Conservation (phyloP, 2,113 vertebrate genomes). For the Gavialis gangeticus region DNA sequence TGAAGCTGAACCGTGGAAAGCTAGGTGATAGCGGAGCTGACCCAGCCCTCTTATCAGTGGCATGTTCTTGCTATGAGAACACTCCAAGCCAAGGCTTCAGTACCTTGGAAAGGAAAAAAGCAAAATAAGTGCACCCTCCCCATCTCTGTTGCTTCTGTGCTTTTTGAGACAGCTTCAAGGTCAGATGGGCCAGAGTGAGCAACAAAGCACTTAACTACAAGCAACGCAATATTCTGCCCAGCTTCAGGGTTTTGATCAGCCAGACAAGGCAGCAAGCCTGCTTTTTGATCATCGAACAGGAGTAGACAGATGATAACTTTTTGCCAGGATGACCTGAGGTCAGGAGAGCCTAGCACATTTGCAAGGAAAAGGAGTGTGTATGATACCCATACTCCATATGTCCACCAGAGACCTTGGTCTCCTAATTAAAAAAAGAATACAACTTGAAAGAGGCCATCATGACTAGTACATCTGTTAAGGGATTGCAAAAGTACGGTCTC, state of each 20-base stretch:
- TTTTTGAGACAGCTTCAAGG: constrained; percentile 58
- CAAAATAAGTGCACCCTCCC: background rate
- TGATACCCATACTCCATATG: constrained; percentile 3
- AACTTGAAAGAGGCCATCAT: constrained; percentile 57
- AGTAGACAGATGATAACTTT: constrained; percentile 48
- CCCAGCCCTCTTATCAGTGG: background rate
- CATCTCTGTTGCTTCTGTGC: background rate
- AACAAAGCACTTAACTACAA: background rate
- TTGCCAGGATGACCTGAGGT: constrained; percentile 50
- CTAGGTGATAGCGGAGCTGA: background rate
- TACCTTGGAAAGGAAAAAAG: background rate
- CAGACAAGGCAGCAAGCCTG: background rate
- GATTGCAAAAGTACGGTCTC: constrained; percentile 34
- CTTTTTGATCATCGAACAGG: constrained; percentile 53
- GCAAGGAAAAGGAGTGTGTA: background rate
- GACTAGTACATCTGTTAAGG: constrained; percentile 33
- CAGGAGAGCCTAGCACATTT: constrained; percentile 12
- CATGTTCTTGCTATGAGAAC: background rate
- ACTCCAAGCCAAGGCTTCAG: background rate
- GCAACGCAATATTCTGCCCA: background rate
- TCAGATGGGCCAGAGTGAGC: background rate
- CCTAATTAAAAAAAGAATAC: constrained; percentile 41
- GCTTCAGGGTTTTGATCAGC: background rate
- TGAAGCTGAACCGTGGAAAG: background rate
- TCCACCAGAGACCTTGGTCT: constrained; percentile 24